Evolutionary conservation across 2,797 vertebrate genomes (phyloP), one percentile per base, ranked within the genome.

Genomic region (Myotis pilosus): DNA sequence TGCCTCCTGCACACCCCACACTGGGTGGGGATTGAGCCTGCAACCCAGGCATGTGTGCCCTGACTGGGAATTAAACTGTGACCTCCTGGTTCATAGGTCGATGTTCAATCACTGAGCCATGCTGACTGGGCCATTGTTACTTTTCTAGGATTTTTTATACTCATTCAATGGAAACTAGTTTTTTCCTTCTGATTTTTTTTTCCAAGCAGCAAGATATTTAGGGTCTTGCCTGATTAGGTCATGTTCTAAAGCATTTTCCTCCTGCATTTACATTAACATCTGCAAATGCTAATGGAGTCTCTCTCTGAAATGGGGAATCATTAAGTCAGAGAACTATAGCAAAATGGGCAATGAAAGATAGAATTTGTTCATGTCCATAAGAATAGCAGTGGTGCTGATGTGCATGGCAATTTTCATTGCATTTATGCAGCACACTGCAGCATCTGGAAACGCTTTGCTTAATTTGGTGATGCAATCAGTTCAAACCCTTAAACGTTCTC

Each of bases 321-420:
- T 98, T 98, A 98, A 98, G 97, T 97, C 97, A 98, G 98, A 98
- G 96, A 97, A 96, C 95, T 97, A 82, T 80, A 97, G 95, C 95
- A 97, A 98, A 98, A 98, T 97, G 96, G 92, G 96, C 97, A 98
- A 95, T 97, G 97, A 98, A 98, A 98, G 96, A 97, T 86, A 85
- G 95, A 95, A 97, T 98, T 97, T 97, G 96, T 94, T 97, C 85
- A 68, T 76, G 89, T 90, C 97, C 96, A 88, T 97, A 97, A 98
- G 96, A 97, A 97, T 96, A 97, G 96, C 96, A 96, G 79, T 92
- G 96, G 97, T 96, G 96, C 87, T 97, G 97, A 97, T 97, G 95
- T 95, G 96, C 80, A 49, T 1, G 19, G 96, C 88, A 72, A 94
- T 96, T 97, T 84, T 96, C 96, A 96, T 16, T 95, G 97, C 97